A percentile compares a stretch with the other conserved stretches of the same genome.
phyloP scores from a whole-genome alignment of 2,113 vertebrate species.

The Piprites chloris region DNA sequence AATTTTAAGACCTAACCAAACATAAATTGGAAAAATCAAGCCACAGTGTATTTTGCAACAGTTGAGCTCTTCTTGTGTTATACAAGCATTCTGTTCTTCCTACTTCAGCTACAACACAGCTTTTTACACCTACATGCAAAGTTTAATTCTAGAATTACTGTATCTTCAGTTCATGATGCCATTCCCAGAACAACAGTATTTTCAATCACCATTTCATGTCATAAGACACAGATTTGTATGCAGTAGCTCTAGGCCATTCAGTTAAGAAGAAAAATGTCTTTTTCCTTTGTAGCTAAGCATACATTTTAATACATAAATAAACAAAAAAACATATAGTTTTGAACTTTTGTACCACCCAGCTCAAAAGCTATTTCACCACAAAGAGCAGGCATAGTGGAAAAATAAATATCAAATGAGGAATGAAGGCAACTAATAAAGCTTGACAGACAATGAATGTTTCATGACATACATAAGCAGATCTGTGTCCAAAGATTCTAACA shows the following conservation, averaged over 20 bases:
- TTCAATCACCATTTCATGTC: neutral
- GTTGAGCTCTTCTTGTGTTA: neutral
- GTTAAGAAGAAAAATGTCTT: neutral
- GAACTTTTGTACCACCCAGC: neutral
- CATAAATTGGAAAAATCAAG: neutral
- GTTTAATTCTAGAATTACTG: neutral
- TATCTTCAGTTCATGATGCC: neutral
- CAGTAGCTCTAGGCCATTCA: neutral
- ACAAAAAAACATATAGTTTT: neutral
- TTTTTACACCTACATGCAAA: constrained; percentile 12
- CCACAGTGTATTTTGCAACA: neutral
- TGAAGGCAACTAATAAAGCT: neutral
- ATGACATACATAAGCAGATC: neutral
- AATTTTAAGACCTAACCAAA: neutral
- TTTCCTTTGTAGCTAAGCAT: neutral
- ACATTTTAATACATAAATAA: neutral
- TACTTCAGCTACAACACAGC: neutral
- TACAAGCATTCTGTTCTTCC: neutral
- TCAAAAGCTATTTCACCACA: neutral
- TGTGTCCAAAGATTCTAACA: neutral
- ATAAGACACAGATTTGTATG: neutral
- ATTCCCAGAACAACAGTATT: neutral
- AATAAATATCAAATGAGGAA: neutral
- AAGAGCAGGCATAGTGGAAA: neutral
- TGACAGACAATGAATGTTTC: neutral